Evolutionary conservation across 2,113 vertebrate species (phyloP).

Genomic region (Varanus komodoensis): DNA sequence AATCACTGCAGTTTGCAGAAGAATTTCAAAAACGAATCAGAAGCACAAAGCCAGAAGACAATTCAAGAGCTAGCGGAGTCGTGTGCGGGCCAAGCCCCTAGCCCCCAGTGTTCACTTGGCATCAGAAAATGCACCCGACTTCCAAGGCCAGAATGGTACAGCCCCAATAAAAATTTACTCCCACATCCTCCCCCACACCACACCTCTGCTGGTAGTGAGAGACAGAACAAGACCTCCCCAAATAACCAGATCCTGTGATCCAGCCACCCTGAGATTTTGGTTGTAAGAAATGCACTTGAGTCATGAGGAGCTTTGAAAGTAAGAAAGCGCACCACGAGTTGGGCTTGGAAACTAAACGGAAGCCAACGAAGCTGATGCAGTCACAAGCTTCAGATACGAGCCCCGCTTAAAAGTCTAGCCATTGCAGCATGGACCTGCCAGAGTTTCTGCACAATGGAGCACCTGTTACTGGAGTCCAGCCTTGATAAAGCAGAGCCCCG

Average conservation of each 20-base stretch:
- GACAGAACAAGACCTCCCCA: neutral
- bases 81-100: too few species aligned
- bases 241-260: neutral
- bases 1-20: too few species aligned
- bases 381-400: neutral
- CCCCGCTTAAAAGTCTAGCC: neutral
- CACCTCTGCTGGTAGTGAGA: neutral
- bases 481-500: neutral
- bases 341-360: neutral
- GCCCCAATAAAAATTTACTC: neutral
- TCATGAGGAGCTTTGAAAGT: too few species aligned
- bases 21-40: too few species aligned
- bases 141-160: neutral
- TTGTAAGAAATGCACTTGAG: too few species aligned
- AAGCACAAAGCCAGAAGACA: too few species aligned
- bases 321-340: too few species aligned
- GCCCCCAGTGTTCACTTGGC: neutral
- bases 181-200: neutral
- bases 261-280: too few species aligned
- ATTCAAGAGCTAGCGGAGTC: neutral
- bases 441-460: neutral
- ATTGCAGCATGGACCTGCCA: neutral
- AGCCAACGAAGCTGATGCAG: neutral
- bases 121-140: neutral
- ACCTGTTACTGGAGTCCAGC: neutral